Evolutionary conservation across 2,797 vertebrate species (phyloP).

Genomic region (Argentina silus): DNA sequence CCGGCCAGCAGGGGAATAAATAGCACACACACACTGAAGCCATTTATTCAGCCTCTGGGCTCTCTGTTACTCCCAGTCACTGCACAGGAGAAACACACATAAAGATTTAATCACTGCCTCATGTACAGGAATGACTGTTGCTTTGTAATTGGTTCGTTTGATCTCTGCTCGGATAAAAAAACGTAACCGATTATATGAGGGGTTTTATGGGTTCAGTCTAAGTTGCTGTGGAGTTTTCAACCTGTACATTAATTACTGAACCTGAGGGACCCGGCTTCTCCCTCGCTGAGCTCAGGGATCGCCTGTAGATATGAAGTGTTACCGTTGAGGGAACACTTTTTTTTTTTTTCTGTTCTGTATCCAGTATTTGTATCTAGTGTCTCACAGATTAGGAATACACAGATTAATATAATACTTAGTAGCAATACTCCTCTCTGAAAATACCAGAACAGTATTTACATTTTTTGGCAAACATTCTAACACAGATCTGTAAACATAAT

Average conservation of each 20-base stretch:
- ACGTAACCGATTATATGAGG: no score
- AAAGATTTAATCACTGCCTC: slow-evolving; percentile 61
- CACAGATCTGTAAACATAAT: slow-evolving; percentile 88
- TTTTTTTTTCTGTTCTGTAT: slow-evolving; percentile 10
- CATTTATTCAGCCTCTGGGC: slow-evolving; percentile 57
- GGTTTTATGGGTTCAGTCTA: no score
- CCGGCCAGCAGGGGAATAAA: slow-evolving; percentile 61
- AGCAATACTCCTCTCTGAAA: slow-evolving; percentile 73
- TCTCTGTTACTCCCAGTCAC: slow-evolving; percentile 62
- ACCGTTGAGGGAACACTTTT: neutral
- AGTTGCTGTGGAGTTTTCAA: no score
- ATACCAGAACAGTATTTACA: slow-evolving; percentile 71
- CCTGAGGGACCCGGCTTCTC: no score
- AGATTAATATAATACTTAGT: no score
- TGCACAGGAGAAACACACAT: slow-evolving; percentile 58
- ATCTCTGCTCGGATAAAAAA: neutral
- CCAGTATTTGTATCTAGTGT: slow-evolving; percentile 14
- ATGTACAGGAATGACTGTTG: neutral
- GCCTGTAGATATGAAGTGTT: no score
- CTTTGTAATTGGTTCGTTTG: neutral
- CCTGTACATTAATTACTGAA: no score
- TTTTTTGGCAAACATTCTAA: slow-evolving; percentile 84
- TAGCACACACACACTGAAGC: slow-evolving; percentile 68
- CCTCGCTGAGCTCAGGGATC: no score
- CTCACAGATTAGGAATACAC: slow-evolving; percentile 57